A percentile compares a stretch with the other conserved stretches of the same genome.
Conservation (phyloP, 2,888 invertebrate species). For the Chaetoderma sp. region DNA sequence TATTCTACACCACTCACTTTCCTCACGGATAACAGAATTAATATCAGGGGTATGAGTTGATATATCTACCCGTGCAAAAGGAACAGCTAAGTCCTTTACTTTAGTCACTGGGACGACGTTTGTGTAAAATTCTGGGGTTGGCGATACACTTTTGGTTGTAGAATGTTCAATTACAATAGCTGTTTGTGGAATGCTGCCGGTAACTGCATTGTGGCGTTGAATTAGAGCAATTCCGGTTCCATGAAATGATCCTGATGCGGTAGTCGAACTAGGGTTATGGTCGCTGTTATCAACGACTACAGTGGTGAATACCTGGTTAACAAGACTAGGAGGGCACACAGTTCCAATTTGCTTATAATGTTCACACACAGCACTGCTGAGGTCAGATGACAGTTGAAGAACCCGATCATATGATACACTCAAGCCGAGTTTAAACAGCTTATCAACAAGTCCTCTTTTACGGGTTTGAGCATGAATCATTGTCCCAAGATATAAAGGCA, state of each 20-base stretch:
- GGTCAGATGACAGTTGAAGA: background rate
- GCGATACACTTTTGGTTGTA: background rate
- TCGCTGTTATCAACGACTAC: slow-evolving; percentile 22
- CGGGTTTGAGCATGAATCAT: background rate
- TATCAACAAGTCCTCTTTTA: background rate
- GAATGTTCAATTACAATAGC: background rate
- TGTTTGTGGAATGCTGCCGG: background rate
- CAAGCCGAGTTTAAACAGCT: too few species aligned
- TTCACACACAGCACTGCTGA: background rate
- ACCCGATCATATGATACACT: background rate
- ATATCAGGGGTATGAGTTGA: too few species aligned
- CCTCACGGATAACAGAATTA: background rate
- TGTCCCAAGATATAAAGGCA: background rate
- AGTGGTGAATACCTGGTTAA: slow-evolving; percentile 15
- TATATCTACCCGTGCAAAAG: too few species aligned
- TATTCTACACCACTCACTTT: background rate
- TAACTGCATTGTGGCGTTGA: background rate
- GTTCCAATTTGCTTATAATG: background rate
- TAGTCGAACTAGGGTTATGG: slow-evolving; percentile 21
- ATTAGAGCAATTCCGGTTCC: slow-evolving; percentile 16
- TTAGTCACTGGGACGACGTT: background rate
- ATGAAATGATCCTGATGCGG: slow-evolving; percentile 17
- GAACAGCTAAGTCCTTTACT: too few species aligned
- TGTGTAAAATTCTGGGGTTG: background rate
- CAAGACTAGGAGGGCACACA: slow-evolving; percentile 6